Percentiles rank a stretch among this genome's conserved stretches.
Conservation (phyloP, 2,888 invertebrate species). For the Leucoptera coffeella region DNA sequence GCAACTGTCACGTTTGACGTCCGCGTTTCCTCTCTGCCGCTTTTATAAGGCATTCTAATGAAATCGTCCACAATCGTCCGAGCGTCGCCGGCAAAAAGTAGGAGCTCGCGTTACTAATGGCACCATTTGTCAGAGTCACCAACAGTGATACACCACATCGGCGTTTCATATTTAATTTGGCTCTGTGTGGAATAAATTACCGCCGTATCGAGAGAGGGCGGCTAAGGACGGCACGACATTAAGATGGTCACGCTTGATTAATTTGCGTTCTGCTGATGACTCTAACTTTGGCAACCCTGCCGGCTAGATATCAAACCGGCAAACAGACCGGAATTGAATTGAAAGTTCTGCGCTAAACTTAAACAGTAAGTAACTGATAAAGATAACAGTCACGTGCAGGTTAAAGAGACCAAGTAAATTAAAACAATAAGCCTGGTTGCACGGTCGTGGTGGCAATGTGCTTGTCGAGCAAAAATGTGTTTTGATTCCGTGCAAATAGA, state of each 20-base stretch:
- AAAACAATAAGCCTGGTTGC: conserved; percentile 22
- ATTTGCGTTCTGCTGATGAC: too few species aligned
- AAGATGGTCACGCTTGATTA: too few species aligned
- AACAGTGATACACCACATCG: conserved; percentile 52
- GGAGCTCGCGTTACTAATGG: conserved; percentile 52
- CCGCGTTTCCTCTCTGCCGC: too few species aligned
- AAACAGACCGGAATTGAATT: too few species aligned
- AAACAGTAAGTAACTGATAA: conserved; percentile 18
- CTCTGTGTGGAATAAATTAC: conserved; percentile 46
- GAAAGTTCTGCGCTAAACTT: too few species aligned
- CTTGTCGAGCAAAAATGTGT: conserved; percentile 10
- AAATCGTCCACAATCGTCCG: too few species aligned
- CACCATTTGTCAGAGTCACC: conserved; percentile 54
- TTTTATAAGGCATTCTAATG: too few species aligned
- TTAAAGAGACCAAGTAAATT: conserved; percentile 23
- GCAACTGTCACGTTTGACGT: too few species aligned
- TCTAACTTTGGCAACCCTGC: too few species aligned
- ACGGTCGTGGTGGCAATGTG: conserved; percentile 9
- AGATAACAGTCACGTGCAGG: conserved; percentile 19
- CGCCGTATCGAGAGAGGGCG: conserved; percentile 37
- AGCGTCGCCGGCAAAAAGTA: too few species aligned
- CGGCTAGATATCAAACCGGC: too few species aligned
- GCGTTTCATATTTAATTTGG: conserved; percentile 53
- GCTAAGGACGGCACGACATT: too few species aligned
- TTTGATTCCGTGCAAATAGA: conserved; percentile 15